phyloP scores from a whole-genome alignment of 2,113 vertebrate genomes.

The Cairina moschata region DNA sequence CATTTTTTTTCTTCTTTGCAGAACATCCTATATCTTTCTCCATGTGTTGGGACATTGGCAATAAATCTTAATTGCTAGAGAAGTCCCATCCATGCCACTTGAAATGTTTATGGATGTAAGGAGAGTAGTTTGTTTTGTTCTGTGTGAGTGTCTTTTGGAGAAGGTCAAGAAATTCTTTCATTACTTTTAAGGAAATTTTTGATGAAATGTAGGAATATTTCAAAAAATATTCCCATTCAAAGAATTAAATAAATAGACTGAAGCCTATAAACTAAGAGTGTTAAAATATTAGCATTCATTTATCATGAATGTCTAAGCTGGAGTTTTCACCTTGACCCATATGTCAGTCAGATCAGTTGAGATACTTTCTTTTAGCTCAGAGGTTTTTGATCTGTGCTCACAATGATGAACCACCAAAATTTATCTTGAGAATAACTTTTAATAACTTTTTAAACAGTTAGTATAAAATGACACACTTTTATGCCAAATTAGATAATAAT shows the following conservation, averaged over 20 bases:
- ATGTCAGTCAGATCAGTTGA: neutral
- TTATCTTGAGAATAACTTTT: neutral
- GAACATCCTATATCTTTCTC: constrained; percentile 19
- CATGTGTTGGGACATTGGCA: constrained; percentile 15
- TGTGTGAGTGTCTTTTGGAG: neutral
- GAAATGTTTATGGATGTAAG: constrained; percentile 31
- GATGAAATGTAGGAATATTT: neutral
- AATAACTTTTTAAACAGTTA: neutral
- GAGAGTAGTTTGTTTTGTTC: neutral
- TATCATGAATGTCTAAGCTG: neutral
- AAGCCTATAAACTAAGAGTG: neutral
- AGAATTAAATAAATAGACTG: neutral
- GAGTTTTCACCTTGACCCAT: neutral
- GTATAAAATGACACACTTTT: neutral
- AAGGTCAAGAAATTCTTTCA: neutral
- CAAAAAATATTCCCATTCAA: neutral
- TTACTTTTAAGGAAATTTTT: neutral
- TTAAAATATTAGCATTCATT: neutral
- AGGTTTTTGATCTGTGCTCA: neutral
- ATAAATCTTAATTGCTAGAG: constrained; percentile 58
- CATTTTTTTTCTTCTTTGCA: constrained; percentile 53
- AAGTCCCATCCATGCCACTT: neutral
- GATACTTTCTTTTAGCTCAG: neutral
- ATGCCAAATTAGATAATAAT: neutral
- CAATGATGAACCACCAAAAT: neutral